phyloP scores from a whole-genome alignment of 92 coral and sea anemone genomes.

The Siderastrea siderea region DNA sequence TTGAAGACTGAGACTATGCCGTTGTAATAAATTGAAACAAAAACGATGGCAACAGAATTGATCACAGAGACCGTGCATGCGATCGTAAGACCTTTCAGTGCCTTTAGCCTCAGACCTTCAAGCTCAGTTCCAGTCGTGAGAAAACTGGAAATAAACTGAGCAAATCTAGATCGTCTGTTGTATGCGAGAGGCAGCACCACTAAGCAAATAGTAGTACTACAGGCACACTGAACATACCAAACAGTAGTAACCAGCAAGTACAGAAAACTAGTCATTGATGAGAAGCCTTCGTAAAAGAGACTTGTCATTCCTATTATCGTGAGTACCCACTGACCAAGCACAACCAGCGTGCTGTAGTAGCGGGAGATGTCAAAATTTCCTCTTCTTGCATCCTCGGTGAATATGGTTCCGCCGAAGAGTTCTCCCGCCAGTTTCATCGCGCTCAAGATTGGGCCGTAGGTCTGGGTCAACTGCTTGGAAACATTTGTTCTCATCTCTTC shows the following conservation, averaged over 20 bases:
- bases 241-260: neutral
- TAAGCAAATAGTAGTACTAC: slow-evolving; percentile 13
- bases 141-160: slow-evolving; percentile 2
- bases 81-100: neutral
- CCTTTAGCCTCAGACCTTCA: slow-evolving; percentile 4
- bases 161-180: slow-evolving; percentile 4
- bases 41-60: slow-evolving; percentile 1
- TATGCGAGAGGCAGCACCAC: neutral
- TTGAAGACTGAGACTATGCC: neutral
- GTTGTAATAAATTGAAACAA: neutral
- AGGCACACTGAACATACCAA: slow-evolving; percentile 20
- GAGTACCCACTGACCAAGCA: slow-evolving; percentile 7
- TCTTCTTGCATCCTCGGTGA: no score
- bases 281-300: neutral
- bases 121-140: neutral
- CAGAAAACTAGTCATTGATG: neutral
- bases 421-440: no score
- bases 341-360: neutral
- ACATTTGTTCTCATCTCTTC: neutral
- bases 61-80: neutral
- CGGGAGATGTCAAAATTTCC: neutral
- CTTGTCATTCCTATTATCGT: neutral
- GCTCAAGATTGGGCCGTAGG: no score
- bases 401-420: no score
- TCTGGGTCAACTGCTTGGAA: no score